Evolutionary conservation across 2,113 vertebrate genomes (phyloP).

Genomic region (Phalacrocorax carbo): DNA sequence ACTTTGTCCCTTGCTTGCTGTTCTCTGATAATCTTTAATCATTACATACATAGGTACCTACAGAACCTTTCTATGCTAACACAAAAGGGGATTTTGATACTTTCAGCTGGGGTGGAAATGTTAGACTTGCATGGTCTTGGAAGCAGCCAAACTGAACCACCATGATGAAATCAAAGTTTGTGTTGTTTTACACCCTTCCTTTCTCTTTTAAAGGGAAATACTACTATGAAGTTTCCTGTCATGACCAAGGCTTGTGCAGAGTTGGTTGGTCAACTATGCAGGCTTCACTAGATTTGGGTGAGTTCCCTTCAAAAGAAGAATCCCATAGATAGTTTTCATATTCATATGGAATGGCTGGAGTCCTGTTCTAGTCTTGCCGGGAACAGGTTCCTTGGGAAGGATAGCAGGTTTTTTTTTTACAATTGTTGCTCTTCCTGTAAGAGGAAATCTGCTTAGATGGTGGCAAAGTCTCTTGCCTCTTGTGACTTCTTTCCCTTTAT

Average conservation of each 20-base stretch:
- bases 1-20: neutral
- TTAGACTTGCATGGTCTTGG: neutral
- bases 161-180: neutral
- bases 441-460: neutral
- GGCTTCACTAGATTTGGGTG: conserved; percentile 92
- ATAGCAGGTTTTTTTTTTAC: neutral
- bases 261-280: conserved; percentile 94
- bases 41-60: fast-evolving
- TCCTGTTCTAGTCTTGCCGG: neutral
- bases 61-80: neutral
- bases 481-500: neutral
- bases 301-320: conserved; percentile 29
- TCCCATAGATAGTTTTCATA: neutral
- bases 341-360: neutral
- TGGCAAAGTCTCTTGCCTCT: neutral
- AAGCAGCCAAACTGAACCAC: neutral
- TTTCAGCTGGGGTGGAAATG: neutral
- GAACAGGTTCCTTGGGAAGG: neutral
- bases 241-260: conserved; percentile 94
- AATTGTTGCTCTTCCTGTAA: neutral
- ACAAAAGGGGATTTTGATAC: neutral
- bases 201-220: conserved; percentile 81
- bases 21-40: neutral
- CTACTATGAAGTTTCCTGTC: conserved; percentile 92
- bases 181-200: neutral